phyloP scores from a whole-genome alignment of 2,888 invertebrate genomes.

The Acronicta leporina region DNA sequence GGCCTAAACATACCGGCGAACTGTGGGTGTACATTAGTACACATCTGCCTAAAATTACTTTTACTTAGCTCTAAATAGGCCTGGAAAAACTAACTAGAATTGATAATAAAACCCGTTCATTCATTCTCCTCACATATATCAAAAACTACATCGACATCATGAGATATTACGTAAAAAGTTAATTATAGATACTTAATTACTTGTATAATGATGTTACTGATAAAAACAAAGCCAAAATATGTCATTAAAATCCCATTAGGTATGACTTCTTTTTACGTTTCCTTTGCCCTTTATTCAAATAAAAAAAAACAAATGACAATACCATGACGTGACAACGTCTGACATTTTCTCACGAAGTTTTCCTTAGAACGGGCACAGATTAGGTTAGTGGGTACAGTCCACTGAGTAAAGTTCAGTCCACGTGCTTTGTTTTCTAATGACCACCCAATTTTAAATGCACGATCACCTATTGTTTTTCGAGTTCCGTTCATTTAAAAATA shows the following conservation, averaged over 20 bases:
- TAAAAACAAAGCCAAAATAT: conserved; percentile 3
- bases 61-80: too few species aligned
- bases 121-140: too few species aligned
- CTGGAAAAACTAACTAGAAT: too few species aligned
- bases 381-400: conserved; percentile 52
- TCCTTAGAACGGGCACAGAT: conserved; percentile 36
- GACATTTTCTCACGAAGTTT: conserved; percentile 47
- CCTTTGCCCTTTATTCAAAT: conserved; percentile 4
- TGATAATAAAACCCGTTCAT: too few species aligned
- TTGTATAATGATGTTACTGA: neutral
- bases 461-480: conserved; percentile 27
- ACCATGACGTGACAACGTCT: conserved; percentile 20
- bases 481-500: conserved; percentile 37
- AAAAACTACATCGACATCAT: neutral
- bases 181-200: neutral
- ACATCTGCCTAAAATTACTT: too few species aligned
- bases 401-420: conserved; percentile 13
- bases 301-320: conserved; percentile 24
- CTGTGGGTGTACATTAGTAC: too few species aligned
- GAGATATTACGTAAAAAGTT: neutral
- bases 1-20: too few species aligned
- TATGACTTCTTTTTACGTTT: neutral
- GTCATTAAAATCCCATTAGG: conserved; percentile 3
- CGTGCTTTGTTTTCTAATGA: conserved; percentile 48
- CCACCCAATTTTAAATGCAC: conserved; percentile 37